A percentile compares a stretch with the other conserved stretches of the same genome.
phyloP scores from a whole-genome alignment of 1,140 invertebrate genomes.

The Mercenaria mercenaria region DNA sequence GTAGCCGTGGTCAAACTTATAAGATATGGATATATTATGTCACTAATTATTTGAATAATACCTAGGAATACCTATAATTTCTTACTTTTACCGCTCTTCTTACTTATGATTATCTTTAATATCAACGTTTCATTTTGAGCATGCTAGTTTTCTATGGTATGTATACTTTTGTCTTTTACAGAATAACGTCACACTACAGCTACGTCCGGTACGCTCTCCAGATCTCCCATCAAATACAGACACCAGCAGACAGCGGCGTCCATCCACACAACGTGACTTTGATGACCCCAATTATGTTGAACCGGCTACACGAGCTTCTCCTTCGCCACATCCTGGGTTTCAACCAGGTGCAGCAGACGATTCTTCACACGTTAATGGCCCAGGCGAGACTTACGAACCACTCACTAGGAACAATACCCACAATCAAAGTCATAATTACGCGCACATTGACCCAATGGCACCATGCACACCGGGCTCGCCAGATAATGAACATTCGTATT shows the following conservation, averaged over 20 bases:
- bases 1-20: no score
- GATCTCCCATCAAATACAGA: neutral
- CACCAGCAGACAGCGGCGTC: neutral
- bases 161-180: neutral
- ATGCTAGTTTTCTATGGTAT: no score
- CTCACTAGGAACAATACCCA: neutral
- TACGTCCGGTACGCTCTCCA: neutral
- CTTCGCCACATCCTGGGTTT: neutral
- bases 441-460: neutral
- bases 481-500: slow-evolving; percentile 6
- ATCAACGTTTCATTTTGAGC: no score
- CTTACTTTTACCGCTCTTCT: no score
- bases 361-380: neutral
- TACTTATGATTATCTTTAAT: no score
- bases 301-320: neutral
- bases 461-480: neutral
- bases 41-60: no score
- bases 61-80: no score
- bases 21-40: no score
- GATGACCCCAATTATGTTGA: neutral
- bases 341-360: neutral
- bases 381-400: slow-evolving; percentile 1
- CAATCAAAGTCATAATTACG: slow-evolving; percentile 34
- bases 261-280: neutral
- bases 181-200: neutral